Percentiles rank a stretch among this genome's conserved stretches.
Conservation (phyloP, 1,140 invertebrate species). For the Drosophila kurseongensis region DNA sequence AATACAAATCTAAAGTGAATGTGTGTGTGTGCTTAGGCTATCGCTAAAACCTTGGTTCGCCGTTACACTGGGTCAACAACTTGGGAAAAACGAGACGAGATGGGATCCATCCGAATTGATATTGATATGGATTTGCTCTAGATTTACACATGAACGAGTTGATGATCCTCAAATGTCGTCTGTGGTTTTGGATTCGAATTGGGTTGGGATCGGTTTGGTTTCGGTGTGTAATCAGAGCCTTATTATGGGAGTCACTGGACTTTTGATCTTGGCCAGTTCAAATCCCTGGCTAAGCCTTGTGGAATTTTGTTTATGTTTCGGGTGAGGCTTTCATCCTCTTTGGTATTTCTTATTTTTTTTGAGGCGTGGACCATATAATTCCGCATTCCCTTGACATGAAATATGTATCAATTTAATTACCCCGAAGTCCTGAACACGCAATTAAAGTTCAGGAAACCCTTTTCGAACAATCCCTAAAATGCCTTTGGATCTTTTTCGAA, state of each 20-base stretch:
- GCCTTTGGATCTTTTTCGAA: slow-evolving; percentile 44
- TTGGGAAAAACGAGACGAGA: slow-evolving; percentile 41
- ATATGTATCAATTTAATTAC: slow-evolving; percentile 75
- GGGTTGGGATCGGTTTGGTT: slow-evolving; percentile 7
- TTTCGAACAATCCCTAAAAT: slow-evolving; percentile 32
- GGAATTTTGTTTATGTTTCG: slow-evolving; percentile 51
- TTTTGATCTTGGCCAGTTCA: slow-evolving; percentile 23
- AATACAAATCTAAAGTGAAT: slow-evolving; percentile 18
- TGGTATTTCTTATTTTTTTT: slow-evolving; percentile 13
- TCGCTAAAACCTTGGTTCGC: slow-evolving; percentile 44
- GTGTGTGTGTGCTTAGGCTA: slow-evolving; percentile 28
- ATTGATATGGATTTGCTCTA: slow-evolving; percentile 73
- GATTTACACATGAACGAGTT: slow-evolving; percentile 58
- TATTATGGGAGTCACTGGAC: slow-evolving; percentile 10
- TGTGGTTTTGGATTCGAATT: slow-evolving; percentile 48
- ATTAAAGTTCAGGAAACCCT: slow-evolving; percentile 55
- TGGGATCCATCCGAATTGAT: slow-evolving; percentile 37
- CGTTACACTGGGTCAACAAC: slow-evolving; percentile 66
- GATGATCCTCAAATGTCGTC: slow-evolving; percentile 57
- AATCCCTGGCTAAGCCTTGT: slow-evolving; percentile 16
- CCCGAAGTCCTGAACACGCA: slow-evolving; percentile 72
- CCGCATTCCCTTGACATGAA: slow-evolving; percentile 45
- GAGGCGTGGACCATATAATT: slow-evolving; percentile 55
- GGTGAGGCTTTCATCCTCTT: slow-evolving; percentile 20
- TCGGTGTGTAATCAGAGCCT: slow-evolving; percentile 14